Percentiles rank a stretch among this genome's conserved stretches.
Conservation (phyloP, 2,113 vertebrate species). For the Neotoma lepida region DNA sequence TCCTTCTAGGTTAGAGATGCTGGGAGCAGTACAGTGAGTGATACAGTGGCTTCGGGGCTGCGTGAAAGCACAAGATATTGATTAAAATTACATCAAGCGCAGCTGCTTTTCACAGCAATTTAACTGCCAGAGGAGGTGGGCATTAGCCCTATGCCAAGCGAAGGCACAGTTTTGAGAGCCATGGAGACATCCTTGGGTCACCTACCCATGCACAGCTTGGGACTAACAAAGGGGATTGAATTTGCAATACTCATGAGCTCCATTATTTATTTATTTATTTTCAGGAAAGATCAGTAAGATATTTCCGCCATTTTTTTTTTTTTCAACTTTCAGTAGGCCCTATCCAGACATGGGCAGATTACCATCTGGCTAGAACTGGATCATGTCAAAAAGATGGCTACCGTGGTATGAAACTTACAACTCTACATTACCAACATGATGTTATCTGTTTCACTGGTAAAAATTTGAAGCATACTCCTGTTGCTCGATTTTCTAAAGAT, state of each 20-base stretch:
- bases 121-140: constrained; percentile 31
- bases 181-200: neutral
- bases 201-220: neutral
- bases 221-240: neutral
- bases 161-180: neutral
- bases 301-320: neutral
- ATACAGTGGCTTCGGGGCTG: neutral
- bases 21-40: neutral
- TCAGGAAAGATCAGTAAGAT: neutral
- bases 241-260: neutral
- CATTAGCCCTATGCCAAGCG: neutral
- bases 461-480: neutral
- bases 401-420: neutral
- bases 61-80: constrained; percentile 50
- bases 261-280: neutral
- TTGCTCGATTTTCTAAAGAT: too few relatives aligned
- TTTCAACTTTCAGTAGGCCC: neutral
- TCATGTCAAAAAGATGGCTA: neutral
- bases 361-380: neutral
- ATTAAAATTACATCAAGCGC: constrained; percentile 61
- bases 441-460: neutral
- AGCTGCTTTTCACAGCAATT: constrained; percentile 60
- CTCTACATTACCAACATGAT: neutral
- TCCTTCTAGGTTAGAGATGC: constrained; percentile 47
- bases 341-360: neutral